Conservation (phyloP, 2,797 vertebrate species). For the Myotis vivesi region DNA sequence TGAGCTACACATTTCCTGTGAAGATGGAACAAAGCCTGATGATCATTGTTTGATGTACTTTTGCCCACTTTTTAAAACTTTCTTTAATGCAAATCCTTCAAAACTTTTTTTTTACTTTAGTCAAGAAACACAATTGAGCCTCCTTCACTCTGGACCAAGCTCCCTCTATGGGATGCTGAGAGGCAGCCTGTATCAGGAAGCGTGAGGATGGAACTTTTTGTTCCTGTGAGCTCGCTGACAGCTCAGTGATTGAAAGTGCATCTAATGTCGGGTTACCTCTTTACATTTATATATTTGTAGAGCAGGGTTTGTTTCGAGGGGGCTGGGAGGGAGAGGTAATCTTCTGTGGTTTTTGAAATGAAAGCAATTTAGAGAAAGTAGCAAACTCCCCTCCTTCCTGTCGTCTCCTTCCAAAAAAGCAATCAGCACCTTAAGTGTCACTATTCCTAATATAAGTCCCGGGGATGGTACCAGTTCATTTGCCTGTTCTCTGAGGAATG, state of each 20-base stretch:
- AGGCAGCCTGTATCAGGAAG: neutral
- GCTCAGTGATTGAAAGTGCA: neutral
- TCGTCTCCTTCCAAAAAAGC: conserved; percentile 41
- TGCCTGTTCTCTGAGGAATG: conserved; percentile 15
- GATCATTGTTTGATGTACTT: neutral
- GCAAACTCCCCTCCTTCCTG: neutral
- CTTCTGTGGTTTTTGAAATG: conserved; percentile 47
- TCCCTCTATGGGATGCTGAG: neutral
- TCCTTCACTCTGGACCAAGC: neutral
- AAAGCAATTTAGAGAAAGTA: conserved; percentile 46
- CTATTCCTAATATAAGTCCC: conserved; percentile 1
- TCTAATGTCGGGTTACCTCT: neutral
- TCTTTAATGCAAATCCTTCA: neutral
- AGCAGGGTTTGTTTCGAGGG: neutral
- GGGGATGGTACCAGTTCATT: neutral
- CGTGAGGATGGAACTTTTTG: neutral
- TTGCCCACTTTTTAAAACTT: neutral
- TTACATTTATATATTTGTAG: conserved; percentile 21
- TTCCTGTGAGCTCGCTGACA: neutral
- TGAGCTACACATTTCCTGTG: neutral
- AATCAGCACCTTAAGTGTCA: conserved; percentile 38
- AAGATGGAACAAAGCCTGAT: neutral
- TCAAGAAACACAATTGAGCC: neutral
- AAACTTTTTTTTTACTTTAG: neutral
- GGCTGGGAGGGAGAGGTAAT: neutral